Percentiles rank a stretch among this genome's conserved stretches.
Conservation (phyloP, 1,140 invertebrate genomes). For the Caenorhabditis latens region DNA sequence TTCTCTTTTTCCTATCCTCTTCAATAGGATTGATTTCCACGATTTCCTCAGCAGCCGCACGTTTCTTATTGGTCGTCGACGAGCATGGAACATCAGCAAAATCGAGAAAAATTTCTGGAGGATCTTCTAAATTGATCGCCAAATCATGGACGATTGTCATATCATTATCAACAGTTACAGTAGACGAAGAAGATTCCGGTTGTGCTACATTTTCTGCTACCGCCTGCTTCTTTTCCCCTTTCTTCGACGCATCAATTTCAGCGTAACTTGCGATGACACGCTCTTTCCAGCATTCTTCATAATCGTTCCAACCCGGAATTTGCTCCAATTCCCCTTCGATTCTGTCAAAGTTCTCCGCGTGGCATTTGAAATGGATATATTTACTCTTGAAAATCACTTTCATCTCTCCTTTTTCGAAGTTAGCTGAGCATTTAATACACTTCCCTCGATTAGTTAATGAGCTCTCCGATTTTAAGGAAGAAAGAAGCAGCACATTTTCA, state of each 20-base stretch:
- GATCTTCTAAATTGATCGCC: too few species aligned
- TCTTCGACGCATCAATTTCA: background rate
- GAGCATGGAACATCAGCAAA: too few species aligned
- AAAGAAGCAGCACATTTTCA: background rate
- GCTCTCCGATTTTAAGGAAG: background rate
- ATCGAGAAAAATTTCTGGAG: too few species aligned
- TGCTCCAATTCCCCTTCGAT: background rate
- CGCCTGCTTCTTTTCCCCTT: background rate
- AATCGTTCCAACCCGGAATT: background rate
- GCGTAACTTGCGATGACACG: background rate
- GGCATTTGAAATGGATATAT: background rate
- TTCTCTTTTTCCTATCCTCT: too few species aligned
- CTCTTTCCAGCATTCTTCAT: background rate
- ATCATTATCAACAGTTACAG: too few species aligned
- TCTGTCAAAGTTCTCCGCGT: background rate
- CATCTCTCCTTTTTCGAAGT: slow-evolving; percentile 6
- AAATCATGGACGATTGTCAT: too few species aligned
- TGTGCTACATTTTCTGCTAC: background rate
- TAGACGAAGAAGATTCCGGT: too few species aligned
- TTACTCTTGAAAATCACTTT: slow-evolving; percentile 1
- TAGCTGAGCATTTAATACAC: background rate
- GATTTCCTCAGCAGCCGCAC: too few species aligned
- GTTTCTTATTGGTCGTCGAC: too few species aligned
- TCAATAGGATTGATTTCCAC: too few species aligned
- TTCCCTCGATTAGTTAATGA: slow-evolving; percentile 28